These are phyloP conservation scores for Drosophila tani DNA, from an alignment of 1,140 invertebrate genomes.

Conservation along the genomic window DNA sequence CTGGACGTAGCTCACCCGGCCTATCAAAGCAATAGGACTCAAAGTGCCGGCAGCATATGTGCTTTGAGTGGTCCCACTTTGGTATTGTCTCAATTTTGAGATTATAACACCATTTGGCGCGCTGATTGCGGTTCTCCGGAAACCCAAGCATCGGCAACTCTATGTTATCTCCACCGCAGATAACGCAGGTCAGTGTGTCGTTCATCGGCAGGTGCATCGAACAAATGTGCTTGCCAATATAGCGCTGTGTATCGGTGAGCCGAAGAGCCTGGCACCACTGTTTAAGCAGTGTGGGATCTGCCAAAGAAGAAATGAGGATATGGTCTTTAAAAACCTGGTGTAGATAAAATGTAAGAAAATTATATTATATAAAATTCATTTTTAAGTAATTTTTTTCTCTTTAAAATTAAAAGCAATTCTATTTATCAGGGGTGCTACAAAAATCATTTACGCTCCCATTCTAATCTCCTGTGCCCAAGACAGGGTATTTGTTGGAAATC, in stretches of 20 bases:
- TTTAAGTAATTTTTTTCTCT: too few species aligned
- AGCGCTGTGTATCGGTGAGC: conserved; percentile 44
- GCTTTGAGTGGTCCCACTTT: conserved; percentile 69
- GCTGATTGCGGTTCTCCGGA: conserved; percentile 64
- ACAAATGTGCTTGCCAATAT: conserved; percentile 57
- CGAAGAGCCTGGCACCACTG: conserved; percentile 62
- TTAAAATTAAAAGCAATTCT: too few species aligned
- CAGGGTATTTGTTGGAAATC: too few species aligned
- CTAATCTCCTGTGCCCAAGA: too few species aligned
- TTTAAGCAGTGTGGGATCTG: conserved; percentile 50
- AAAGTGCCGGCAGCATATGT: conserved; percentile 68
- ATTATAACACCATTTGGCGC: conserved; percentile 75
- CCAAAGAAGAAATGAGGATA: neutral
- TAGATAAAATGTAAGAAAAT: too few species aligned
- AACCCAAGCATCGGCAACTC: conserved; percentile 63
- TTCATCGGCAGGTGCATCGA: conserved; percentile 51
- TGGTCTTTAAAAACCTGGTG: neutral
- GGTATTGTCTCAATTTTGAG: conserved; percentile 68
- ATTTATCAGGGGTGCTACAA: too few species aligned
- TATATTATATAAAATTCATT: too few species aligned
- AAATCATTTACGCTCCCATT: too few species aligned
- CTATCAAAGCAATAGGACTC: conserved; percentile 57
- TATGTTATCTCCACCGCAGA: conserved; percentile 53
- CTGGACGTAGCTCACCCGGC: conserved; percentile 46
- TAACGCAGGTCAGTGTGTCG: conserved; percentile 38